A percentile compares a stretch with the other conserved stretches of the same genome.
Evolutionary conservation across 2,797 vertebrate genomes (phyloP).

Genomic region (Anas bernieri): DNA sequence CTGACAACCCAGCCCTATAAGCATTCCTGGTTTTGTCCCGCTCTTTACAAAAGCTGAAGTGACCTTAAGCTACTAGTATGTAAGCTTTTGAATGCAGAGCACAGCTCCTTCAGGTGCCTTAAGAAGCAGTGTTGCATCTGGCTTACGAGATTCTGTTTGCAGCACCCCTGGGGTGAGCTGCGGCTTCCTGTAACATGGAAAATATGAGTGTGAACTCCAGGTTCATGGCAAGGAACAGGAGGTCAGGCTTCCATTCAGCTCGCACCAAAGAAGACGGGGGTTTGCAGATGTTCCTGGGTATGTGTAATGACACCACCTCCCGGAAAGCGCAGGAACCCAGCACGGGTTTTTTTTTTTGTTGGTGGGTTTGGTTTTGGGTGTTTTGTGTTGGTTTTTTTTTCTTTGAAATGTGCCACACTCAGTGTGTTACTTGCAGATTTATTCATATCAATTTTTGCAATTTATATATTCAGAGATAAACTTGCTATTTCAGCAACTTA

Average conservation of each 20-base stretch:
- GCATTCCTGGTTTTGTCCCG: slow-evolving; percentile 93
- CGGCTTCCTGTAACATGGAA: slow-evolving; percentile 94
- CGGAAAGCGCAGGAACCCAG: slow-evolving; percentile 72
- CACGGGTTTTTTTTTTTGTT: slow-evolving; percentile 31
- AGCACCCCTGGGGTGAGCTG: slow-evolving; percentile 89
- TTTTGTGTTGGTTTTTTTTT: background rate
- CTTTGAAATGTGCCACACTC: slow-evolving; percentile 88
- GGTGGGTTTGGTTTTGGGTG: too few relatives aligned
- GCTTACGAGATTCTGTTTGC: slow-evolving; percentile 90
- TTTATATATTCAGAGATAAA: slow-evolving; percentile 97
- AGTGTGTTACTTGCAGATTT: slow-evolving; percentile 94
- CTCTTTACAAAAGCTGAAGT: slow-evolving; percentile 88
- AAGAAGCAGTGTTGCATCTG: slow-evolving; percentile 87
- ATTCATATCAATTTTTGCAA: slow-evolving; percentile 91
- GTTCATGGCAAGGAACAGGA: slow-evolving; percentile 91
- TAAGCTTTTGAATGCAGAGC: slow-evolving; percentile 84
- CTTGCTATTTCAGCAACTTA: slow-evolving; percentile 87
- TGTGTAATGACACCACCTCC: slow-evolving; percentile 85
- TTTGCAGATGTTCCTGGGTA: slow-evolving; percentile 92
- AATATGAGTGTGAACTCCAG: slow-evolving; percentile 95
- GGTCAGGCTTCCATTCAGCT: slow-evolving; percentile 92
- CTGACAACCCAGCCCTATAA: slow-evolving; percentile 87
- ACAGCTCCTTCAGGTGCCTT: slow-evolving; percentile 88
- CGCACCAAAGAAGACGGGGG: slow-evolving; percentile 83
- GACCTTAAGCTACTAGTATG: slow-evolving; percentile 85